These are phyloP conservation scores for Oedothorax gibbosus DNA, from an alignment of 1,140 invertebrate species.

Conservation along the genomic window DNA sequence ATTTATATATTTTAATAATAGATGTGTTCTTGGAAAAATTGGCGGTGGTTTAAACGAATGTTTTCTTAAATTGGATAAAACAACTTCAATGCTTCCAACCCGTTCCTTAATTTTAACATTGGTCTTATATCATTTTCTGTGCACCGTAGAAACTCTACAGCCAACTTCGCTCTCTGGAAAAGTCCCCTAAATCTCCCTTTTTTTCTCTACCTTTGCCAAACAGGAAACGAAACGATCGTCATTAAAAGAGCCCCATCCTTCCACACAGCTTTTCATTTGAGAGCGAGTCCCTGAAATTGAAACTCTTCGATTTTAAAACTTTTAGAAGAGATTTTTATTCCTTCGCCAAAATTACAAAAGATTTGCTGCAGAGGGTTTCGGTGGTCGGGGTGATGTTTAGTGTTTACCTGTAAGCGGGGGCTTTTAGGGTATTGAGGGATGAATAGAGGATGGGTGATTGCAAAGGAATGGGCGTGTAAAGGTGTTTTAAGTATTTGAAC, in stretches of 20 bases:
- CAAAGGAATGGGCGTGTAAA: too few relatives aligned
- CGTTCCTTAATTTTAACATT: too few relatives aligned
- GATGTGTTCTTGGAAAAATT: too few relatives aligned
- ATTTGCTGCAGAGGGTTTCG: neutral
- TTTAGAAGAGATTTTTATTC: neutral
- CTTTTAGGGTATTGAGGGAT: too few relatives aligned
- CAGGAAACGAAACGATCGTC: constrained; percentile 44
- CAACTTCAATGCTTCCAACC: neutral
- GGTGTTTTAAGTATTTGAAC: too few relatives aligned
- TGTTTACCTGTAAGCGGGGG: constrained; percentile 19
- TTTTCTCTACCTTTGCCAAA: constrained; percentile 5
- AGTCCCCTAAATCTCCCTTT: neutral
- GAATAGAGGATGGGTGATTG: too few relatives aligned
- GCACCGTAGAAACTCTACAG: too few relatives aligned
- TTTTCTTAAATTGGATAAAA: too few relatives aligned
- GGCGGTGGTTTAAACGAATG: too few relatives aligned
- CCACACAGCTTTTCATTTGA: constrained; percentile 20
- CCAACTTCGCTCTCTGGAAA: too few relatives aligned
- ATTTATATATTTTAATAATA: too few relatives aligned
- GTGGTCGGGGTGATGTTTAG: constrained; percentile 16
- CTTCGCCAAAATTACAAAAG: constrained; percentile 16
- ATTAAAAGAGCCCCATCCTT: constrained; percentile 34
- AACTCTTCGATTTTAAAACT: constrained; percentile 21
- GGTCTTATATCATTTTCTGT: neutral
- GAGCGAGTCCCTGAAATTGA: constrained; percentile 16